Conservation (phyloP, 1,140 invertebrate species). For the Drosophila lacteicornis region DNA sequence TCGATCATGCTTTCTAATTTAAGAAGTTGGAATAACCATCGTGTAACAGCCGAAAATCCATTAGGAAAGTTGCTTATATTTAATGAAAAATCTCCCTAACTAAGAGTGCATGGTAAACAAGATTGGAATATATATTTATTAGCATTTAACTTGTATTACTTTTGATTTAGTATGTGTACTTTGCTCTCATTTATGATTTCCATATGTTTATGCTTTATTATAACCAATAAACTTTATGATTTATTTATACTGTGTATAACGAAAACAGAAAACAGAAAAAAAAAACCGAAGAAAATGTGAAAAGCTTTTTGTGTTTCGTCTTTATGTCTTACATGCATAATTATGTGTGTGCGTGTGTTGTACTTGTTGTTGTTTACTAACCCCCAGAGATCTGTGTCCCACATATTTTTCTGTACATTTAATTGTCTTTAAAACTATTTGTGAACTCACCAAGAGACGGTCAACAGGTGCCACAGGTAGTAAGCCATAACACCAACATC, state of each 20-base stretch:
- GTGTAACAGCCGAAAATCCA: conserved; percentile 1
- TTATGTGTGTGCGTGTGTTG: conserved; percentile 46
- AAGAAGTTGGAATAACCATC: conserved; percentile 1
- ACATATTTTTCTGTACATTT: conserved; percentile 21
- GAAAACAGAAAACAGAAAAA: conserved; percentile 3
- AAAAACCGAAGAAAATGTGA: conserved; percentile 13
- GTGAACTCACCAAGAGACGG: conserved; percentile 21
- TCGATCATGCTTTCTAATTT: conserved; percentile 1
- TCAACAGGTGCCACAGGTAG: conserved; percentile 27
- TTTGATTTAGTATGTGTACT: conserved; percentile 47
- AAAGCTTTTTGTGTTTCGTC: conserved; percentile 44
- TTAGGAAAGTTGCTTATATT: neutral
- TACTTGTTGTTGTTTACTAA: conserved; percentile 71
- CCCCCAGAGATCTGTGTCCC: conserved; percentile 35
- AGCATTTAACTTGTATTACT: conserved; percentile 30
- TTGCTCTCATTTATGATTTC: conserved; percentile 19
- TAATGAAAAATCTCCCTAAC: conserved; percentile 5
- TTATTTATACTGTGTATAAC: conserved; percentile 57
- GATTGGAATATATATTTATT: conserved; percentile 8
- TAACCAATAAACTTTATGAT: conserved; percentile 50
- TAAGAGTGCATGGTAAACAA: conserved; percentile 16
- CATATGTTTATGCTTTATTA: conserved; percentile 34
- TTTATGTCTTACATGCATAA: conserved; percentile 31
- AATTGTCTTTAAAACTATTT: conserved; percentile 17
- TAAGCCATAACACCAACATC: conserved; percentile 37